A percentile compares a stretch with the other conserved stretches of the same genome.
phyloP scores from a whole-genome alignment of 2,113 vertebrate species.

The Anser brachyrhynchus region DNA sequence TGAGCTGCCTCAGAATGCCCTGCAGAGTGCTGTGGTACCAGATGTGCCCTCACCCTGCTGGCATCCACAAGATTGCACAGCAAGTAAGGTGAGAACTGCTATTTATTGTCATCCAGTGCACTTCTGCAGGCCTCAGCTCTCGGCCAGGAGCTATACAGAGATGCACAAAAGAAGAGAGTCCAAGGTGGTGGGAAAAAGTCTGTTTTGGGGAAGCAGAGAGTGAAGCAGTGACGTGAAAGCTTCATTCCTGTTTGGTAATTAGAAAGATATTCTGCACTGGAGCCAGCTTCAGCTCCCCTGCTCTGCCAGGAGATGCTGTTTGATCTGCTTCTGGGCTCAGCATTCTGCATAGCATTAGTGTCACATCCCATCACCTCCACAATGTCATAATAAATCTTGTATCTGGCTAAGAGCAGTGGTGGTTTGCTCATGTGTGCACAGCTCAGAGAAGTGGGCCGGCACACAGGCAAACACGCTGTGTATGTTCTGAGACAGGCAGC shows the following conservation, averaged over 20 bases:
- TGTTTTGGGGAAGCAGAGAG: neutral
- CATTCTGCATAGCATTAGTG: neutral
- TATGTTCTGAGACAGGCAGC: neutral
- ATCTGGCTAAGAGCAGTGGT: neutral
- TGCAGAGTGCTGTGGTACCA: neutral
- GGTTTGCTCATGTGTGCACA: neutral
- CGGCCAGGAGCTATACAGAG: fast-evolving
- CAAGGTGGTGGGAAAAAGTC: neutral
- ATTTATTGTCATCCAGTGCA: neutral
- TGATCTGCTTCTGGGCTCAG: neutral
- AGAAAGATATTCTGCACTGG: neutral
- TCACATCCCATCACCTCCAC: neutral
- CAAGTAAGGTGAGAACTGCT: neutral
- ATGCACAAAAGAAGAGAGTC: neutral
- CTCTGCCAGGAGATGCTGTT: neutral
- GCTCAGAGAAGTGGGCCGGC: neutral
- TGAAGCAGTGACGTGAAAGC: neutral
- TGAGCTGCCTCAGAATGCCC: neutral
- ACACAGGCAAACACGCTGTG: neutral
- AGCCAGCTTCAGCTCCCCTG: neutral
- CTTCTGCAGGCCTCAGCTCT: neutral
- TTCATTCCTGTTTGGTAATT: neutral
- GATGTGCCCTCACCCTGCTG: neutral
- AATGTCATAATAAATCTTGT: neutral
- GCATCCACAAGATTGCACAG: neutral